Percentiles rank a stretch among this genome's conserved stretches.
These are phyloP conservation scores for Aspidiotus rigidus DNA, from an alignment of 2,888 invertebrate genomes.

Conservation along the genomic window DNA sequence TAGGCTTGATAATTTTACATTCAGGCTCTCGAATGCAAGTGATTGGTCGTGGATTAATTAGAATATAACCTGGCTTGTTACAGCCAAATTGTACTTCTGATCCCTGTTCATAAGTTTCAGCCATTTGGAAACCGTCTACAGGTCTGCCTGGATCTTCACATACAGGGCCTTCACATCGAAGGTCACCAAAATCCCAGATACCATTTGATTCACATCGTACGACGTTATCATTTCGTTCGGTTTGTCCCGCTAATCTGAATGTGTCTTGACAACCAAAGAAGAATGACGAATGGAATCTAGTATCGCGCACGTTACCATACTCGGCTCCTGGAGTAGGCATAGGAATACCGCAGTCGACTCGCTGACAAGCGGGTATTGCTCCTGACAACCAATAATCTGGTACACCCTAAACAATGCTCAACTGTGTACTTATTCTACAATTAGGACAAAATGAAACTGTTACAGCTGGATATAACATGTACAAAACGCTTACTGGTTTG, in stretches of 20 bases:
- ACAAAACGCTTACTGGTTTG: conserved; percentile 53
- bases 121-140: conserved; percentile 72
- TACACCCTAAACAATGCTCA: conserved; percentile 51
- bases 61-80: conserved; percentile 80
- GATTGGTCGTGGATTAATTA: conserved; percentile 82
- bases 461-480: not conserved
- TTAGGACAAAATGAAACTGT: not conserved
- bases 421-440: not conserved
- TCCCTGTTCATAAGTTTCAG: conserved; percentile 55
- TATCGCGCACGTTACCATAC: conserved; percentile 78
- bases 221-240: conserved; percentile 80
- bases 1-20: conserved; percentile 81
- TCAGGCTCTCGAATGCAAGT: conserved; percentile 86
- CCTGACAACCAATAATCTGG: conserved; percentile 89
- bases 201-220: conserved; percentile 86
- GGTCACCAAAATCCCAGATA: conserved; percentile 94
- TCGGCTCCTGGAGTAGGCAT: conserved; percentile 87
- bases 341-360: conserved; percentile 84
- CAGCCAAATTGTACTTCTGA: conserved; percentile 87
- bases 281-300: conserved; percentile 84
- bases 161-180: conserved; percentile 92
- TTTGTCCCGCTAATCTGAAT: conserved; percentile 78
- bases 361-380: conserved; percentile 71
- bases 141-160: conserved; percentile 93
- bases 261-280: conserved; percentile 95